Percentiles rank a stretch among this genome's conserved stretches.
Conservation (phyloP, 2,113 vertebrate species). For the Passer domesticus region DNA sequence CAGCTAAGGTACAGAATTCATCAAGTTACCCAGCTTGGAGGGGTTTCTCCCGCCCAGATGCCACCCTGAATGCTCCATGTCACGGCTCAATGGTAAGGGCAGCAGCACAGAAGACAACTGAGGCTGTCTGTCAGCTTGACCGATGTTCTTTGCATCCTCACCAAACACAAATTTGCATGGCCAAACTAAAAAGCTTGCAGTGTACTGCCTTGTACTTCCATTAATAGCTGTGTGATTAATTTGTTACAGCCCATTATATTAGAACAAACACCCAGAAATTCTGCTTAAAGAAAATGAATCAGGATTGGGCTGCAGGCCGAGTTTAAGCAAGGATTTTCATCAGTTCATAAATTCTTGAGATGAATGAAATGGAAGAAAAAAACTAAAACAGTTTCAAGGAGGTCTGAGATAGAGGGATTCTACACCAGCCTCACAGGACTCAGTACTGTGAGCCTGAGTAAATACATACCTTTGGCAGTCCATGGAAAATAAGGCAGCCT, state of each 20-base stretch:
- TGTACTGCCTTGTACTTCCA: neutral
- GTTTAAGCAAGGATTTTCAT: neutral
- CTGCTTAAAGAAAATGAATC: neutral
- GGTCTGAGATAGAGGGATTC: neutral
- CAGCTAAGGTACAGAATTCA: conserved; percentile 7
- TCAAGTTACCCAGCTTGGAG: neutral
- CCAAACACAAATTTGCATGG: neutral
- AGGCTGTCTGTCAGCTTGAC: neutral
- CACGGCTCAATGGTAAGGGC: neutral
- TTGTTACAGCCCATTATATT: conserved; percentile 1
- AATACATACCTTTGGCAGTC: neutral
- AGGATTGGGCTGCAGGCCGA: neutral
- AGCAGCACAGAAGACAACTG: neutral
- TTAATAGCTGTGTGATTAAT: conserved; percentile 18
- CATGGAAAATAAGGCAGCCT: neutral
- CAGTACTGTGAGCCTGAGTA: neutral
- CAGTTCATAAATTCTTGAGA: neutral
- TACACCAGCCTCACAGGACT: neutral
- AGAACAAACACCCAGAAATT: neutral
- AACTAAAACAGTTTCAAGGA: neutral
- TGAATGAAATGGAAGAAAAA: neutral
- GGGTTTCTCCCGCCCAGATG: neutral
- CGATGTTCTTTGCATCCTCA: neutral
- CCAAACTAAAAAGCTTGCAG: neutral
- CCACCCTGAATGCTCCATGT: neutral